Conservation (phyloP, 2,113 vertebrate species). For the Oryzias javanicus region DNA sequence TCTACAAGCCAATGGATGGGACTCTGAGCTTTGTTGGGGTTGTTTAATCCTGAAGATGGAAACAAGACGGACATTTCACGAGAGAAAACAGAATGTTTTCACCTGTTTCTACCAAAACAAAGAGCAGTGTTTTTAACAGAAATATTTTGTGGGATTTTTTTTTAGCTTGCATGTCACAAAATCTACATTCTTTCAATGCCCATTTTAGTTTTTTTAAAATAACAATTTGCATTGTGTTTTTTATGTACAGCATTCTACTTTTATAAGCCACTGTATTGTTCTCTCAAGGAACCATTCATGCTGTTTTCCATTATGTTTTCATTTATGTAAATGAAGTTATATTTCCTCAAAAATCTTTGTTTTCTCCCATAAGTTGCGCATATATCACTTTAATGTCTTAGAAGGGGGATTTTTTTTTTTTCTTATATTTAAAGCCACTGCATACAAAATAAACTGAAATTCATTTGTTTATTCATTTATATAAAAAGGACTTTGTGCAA, state of each 20-base stretch:
- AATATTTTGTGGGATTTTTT: slow-evolving; percentile 45
- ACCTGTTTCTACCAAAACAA: slow-evolving; percentile 43
- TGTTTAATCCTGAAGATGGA: background rate
- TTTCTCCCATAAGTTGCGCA: slow-evolving; percentile 57
- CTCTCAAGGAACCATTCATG: slow-evolving; percentile 64
- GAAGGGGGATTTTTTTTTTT: slow-evolving; percentile 55
- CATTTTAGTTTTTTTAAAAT: slow-evolving; percentile 52
- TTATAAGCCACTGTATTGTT: slow-evolving; percentile 63
- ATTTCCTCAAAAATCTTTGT: slow-evolving; percentile 77
- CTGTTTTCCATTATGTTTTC: slow-evolving; percentile 73
- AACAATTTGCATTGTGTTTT: slow-evolving; percentile 49
- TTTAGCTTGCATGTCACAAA: slow-evolving; percentile 60
- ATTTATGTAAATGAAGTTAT: slow-evolving; percentile 75
- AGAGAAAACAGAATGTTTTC: slow-evolving; percentile 10
- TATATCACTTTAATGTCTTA: slow-evolving; percentile 76
- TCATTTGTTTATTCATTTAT: slow-evolving; percentile 85
- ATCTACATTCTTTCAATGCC: slow-evolving; percentile 18
- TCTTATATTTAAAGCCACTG: slow-evolving; percentile 64
- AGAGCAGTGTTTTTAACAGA: slow-evolving; percentile 66
- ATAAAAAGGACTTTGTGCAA: slow-evolving; percentile 85
- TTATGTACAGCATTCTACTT: slow-evolving; percentile 73
- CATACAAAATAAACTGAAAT: slow-evolving; percentile 61
- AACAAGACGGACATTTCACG: slow-evolving; percentile 3
- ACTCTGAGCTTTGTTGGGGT: slow-evolving; percentile 18
- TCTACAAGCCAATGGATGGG: slow-evolving; percentile 35